Percentiles rank a stretch among this genome's conserved stretches.
Conservation (phyloP, 2,797 vertebrate species). For the Sparus aurata region DNA sequence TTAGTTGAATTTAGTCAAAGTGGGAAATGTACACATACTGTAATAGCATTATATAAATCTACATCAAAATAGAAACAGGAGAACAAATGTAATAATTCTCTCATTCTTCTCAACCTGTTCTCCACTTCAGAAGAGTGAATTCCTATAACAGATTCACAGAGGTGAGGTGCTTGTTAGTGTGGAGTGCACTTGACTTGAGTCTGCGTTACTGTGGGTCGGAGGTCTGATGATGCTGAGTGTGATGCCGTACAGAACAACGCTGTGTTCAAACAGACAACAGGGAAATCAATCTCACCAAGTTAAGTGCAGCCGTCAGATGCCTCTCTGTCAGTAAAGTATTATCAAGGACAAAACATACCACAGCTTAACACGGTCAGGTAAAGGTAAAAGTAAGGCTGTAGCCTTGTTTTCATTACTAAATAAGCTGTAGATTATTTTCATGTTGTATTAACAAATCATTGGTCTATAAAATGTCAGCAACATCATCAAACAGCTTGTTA, state of each 20-base stretch:
- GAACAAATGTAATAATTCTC: constrained; percentile 22
- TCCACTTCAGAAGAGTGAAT: neutral
- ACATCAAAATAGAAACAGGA: constrained; percentile 9
- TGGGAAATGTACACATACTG: neutral
- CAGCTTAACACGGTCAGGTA: neutral
- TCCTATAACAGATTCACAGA: neutral
- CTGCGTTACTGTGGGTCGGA: constrained; percentile 19
- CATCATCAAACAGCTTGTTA: neutral
- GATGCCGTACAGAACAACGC: neutral
- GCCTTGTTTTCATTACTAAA: neutral
- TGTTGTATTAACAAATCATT: neutral
- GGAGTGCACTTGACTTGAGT: constrained; percentile 3
- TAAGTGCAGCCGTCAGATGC: neutral
- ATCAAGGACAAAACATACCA: neutral
- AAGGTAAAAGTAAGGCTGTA: neutral
- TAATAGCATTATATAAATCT: constrained; percentile 10
- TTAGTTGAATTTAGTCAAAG: constrained; percentile 7
- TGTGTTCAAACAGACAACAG: constrained; percentile 9
- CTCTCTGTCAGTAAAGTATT: neutral
- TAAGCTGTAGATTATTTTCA: neutral
- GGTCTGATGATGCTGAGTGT: constrained; percentile 8
- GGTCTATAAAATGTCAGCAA: neutral
- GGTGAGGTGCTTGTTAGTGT: constrained; percentile 21
- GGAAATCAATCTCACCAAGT: neutral
- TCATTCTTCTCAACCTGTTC: neutral